Conservation (phyloP, 2,888 invertebrate species). For the Acholoe squamosa region DNA sequence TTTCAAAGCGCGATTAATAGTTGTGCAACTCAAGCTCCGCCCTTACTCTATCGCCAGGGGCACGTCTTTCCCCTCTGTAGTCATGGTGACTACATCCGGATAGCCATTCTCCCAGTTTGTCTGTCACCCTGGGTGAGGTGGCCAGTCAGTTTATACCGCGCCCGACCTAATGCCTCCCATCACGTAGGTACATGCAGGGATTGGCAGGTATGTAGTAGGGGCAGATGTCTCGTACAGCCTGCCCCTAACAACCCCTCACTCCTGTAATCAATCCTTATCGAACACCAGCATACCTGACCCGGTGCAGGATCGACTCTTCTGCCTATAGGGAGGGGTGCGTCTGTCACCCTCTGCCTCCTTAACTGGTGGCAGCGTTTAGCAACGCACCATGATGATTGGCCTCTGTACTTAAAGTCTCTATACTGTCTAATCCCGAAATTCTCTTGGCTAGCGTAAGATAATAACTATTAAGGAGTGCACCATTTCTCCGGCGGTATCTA, state of each 20-base stretch:
- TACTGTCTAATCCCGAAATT: no score
- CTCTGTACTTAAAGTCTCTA: no score
- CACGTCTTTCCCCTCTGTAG: no score
- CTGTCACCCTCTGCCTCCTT: neutral
- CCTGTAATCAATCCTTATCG: conserved; percentile 13
- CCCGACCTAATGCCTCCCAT: neutral
- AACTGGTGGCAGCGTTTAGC: no score
- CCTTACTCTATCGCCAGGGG: no score
- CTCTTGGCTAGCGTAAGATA: no score
- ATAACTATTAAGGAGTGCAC: no score
- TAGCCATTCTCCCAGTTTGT: neutral
- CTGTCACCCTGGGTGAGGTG: neutral
- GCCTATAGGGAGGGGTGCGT: neutral
- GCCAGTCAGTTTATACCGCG: neutral
- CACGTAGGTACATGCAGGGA: neutral
- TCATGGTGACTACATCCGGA: neutral
- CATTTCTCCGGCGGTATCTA: no score
- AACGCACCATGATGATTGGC: no score
- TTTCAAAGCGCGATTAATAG: no score
- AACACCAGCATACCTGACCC: neutral
- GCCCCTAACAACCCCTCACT: conserved; percentile 4
- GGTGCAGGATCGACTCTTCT: neutral
- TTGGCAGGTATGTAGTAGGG: neutral
- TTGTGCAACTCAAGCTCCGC: no score
- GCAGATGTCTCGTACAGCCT: neutral